Evolutionary conservation across 2,113 vertebrate genomes (phyloP).

Genomic region (Megaceryle maxima): DNA sequence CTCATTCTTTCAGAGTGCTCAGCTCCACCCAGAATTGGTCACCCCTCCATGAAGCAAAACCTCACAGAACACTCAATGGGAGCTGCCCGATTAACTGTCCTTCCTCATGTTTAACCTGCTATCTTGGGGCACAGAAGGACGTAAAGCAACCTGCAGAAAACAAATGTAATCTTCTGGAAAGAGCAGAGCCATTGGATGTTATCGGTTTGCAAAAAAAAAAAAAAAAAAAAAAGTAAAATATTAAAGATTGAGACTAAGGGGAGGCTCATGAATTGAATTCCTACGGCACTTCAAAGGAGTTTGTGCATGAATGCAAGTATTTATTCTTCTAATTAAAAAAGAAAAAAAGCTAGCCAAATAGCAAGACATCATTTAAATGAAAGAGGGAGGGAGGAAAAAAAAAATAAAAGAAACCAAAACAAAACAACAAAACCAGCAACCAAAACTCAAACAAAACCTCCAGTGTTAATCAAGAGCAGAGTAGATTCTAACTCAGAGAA

Average conservation of each 20-base stretch:
- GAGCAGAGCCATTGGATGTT: conserved; percentile 18
- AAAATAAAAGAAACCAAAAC: background rate
- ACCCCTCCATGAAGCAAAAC: background rate
- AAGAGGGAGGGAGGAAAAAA: background rate
- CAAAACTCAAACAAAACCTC: conserved; percentile 19
- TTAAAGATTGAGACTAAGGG: background rate
- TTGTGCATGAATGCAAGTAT: conserved; percentile 47
- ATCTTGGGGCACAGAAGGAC: background rate
- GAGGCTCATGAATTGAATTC: conserved; percentile 35
- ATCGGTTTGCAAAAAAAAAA: background rate
- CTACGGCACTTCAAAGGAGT: conserved; percentile 58
- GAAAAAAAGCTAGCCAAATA: conserved; percentile 17
- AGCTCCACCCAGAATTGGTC: background rate
- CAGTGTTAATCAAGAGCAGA: conserved; percentile 37
- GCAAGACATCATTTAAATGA: conserved; percentile 56
- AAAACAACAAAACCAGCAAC: background rate
- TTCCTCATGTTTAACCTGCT: background rate
- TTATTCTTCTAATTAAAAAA: conserved; percentile 62
- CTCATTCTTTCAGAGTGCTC: background rate
- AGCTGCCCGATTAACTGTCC: background rate
- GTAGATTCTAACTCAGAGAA: background rate
- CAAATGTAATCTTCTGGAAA: background rate
- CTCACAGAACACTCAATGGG: background rate
- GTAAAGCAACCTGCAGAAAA: background rate
- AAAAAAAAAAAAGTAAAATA: background rate